Evolutionary conservation across 2,113 vertebrate genomes (phyloP).

Genomic region (Oceanites oceanicus): DNA sequence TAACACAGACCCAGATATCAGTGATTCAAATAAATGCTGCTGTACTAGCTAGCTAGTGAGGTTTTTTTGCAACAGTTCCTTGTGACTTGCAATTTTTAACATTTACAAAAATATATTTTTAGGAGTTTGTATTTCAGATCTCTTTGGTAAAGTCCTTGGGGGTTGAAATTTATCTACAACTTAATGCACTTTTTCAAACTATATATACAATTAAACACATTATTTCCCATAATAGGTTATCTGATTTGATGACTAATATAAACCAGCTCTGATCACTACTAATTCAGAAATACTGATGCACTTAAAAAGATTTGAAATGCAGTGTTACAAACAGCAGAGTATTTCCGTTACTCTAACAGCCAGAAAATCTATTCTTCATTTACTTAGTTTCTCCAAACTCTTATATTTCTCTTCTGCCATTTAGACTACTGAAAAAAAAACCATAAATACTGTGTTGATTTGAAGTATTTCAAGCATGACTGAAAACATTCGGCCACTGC

Average conservation of each 20-base stretch:
- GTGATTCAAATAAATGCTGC: neutral
- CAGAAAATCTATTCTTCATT: neutral
- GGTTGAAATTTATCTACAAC: neutral
- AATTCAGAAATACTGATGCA: neutral
- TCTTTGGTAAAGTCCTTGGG: neutral
- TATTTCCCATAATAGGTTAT: neutral
- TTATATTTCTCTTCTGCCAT: neutral
- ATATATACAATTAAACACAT: neutral
- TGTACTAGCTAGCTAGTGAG: neutral
- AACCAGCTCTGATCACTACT: neutral
- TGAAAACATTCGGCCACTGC: neutral
- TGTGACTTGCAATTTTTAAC: neutral
- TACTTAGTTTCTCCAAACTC: neutral
- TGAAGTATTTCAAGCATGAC: neutral
- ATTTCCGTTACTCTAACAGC: neutral
- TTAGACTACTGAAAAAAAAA: neutral
- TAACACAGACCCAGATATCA: neutral
- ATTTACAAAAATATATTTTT: neutral
- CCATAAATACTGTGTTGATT: neutral
- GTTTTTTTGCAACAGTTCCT: neutral
- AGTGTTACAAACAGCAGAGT: neutral
- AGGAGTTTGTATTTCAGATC: neutral
- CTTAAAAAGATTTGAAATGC: neutral
- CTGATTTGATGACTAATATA: neutral
- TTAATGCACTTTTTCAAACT: neutral